Percentiles rank a stretch among this genome's conserved stretches.
Evolutionary conservation across 2,797 vertebrate genomes (phyloP).

Genomic region (Oreortyx pictus): DNA sequence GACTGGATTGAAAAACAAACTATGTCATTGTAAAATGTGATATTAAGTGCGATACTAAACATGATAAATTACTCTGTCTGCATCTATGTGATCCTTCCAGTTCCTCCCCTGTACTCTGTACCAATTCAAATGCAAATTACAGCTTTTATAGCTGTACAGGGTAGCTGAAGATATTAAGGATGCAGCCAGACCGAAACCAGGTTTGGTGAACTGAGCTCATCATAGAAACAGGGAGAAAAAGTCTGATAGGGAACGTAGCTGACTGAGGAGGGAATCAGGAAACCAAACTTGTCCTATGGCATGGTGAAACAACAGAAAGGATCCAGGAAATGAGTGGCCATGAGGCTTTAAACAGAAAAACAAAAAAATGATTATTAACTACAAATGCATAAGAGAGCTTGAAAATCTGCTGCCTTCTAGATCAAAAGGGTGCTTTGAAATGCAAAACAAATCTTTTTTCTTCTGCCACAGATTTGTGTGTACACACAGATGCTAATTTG

Average conservation of each 20-base stretch:
- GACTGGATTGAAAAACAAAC: neutral
- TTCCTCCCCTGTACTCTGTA: neutral
- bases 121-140: neutral
- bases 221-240: neutral
- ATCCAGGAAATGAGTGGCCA: neutral
- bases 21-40: neutral
- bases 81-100: neutral
- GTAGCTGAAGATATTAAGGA: neutral
- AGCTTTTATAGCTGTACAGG: neutral
- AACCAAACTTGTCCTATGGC: neutral
- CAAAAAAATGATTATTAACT: neutral
- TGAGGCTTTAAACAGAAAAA: neutral
- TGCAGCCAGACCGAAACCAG: neutral
- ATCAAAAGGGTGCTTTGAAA: slow-evolving; percentile 44
- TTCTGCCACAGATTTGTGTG: slow-evolving; percentile 3
- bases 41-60: neutral
- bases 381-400: neutral
- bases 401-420: neutral
- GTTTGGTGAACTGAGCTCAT: neutral
- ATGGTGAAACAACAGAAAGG: neutral
- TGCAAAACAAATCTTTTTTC: slow-evolving; percentile 12
- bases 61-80: neutral
- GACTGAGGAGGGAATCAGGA: neutral
- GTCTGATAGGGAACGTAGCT: neutral
- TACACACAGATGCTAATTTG: neutral